Evolutionary conservation across 2,113 vertebrate genomes (phyloP).

Genomic region (Peromyscus maniculatus): DNA sequence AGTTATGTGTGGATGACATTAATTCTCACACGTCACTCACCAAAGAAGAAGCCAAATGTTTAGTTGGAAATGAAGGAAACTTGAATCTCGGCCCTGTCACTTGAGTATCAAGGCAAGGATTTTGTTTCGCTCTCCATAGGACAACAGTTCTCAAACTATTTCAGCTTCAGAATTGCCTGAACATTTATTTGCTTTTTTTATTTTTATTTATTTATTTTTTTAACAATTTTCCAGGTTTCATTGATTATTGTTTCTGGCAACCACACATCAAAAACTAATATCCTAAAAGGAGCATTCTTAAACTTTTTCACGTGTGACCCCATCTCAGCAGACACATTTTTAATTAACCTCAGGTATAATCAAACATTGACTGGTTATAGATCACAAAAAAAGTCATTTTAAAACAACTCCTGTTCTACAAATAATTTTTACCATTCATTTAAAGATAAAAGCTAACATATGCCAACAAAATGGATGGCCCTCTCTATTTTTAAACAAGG

Average conservation of each 20-base stretch:
- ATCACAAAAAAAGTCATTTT: not conserved
- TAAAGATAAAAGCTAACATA: not conserved
- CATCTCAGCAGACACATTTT: not conserved
- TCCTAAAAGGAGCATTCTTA: not conserved
- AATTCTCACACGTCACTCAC: not conserved
- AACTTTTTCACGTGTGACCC: not conserved
- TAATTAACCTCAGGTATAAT: too few relatives aligned
- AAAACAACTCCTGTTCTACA: not conserved
- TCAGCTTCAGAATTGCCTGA: too few relatives aligned
- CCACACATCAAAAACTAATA: not conserved
- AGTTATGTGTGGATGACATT: not conserved
- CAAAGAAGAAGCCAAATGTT: not conserved
- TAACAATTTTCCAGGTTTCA: not conserved
- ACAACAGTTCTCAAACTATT: not conserved
- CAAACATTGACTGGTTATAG: not conserved
- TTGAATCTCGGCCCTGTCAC: not conserved
- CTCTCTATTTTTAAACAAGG: not conserved
- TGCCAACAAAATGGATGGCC: not conserved
- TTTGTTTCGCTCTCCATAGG: slow-evolving; percentile 2
- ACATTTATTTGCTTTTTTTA: too few relatives aligned
- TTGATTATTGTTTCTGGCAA: not conserved
- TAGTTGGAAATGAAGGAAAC: slow-evolving; percentile 33
- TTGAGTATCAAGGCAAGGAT: not conserved
- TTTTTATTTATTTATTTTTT: too few relatives aligned
- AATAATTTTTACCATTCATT: not conserved